Percentiles rank a stretch among this genome's conserved stretches.
Evolutionary conservation across 2,888 invertebrate species (phyloP).

Genomic region (Caenorhabditis sp.): DNA sequence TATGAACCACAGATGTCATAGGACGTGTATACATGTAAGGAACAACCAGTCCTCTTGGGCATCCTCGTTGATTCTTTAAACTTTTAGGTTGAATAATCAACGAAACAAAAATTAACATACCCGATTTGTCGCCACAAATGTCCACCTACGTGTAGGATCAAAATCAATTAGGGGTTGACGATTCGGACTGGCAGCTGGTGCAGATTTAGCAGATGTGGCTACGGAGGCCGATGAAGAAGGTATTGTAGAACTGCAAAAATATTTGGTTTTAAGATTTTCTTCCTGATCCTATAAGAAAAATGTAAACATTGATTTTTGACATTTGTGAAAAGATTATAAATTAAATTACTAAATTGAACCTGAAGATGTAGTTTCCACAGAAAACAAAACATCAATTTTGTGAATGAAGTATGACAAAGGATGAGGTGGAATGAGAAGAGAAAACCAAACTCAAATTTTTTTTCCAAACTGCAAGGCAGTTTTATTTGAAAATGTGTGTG

Average conservation of each 20-base stretch:
- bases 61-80: slow-evolving; percentile 58
- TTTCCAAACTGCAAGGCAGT: too few species aligned
- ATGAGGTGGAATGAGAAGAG: too few species aligned
- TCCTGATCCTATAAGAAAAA: too few species aligned
- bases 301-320: too few species aligned
- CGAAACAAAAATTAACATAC: slow-evolving; percentile 14
- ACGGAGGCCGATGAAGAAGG: slow-evolving; percentile 32
- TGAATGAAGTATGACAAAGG: too few species aligned
- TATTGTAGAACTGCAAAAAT: slow-evolving; percentile 22
- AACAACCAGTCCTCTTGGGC: slow-evolving; percentile 63
- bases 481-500: too few species aligned
- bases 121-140: slow-evolving; percentile 66
- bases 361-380: too few species aligned
- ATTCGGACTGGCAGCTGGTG: slow-evolving; percentile 41
- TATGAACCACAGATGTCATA: slow-evolving; percentile 38
- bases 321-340: too few species aligned
- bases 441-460: too few species aligned
- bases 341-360: too few species aligned
- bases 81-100: background rate
- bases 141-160: slow-evolving; percentile 65
- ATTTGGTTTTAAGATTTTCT: too few species aligned
- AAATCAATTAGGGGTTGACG: slow-evolving; percentile 47
- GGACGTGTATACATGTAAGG: slow-evolving; percentile 60
- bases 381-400: too few species aligned
- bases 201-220: slow-evolving; percentile 43